These are phyloP conservation scores for Falcunculus frontatus DNA, from an alignment of 2,113 vertebrate species.

Conservation along the genomic window DNA sequence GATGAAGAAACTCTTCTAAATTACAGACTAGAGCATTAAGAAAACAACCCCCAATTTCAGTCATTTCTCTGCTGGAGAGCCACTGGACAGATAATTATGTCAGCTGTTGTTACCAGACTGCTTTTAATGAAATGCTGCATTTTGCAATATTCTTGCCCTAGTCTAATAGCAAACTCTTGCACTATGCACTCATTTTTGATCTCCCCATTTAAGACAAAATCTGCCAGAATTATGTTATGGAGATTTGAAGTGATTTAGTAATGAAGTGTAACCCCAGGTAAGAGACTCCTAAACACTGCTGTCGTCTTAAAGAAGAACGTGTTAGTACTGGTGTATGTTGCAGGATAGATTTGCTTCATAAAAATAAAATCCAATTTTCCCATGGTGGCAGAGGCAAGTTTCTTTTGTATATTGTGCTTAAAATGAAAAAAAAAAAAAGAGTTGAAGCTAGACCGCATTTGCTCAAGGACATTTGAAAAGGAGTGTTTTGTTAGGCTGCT, in stretches of 20 bases:
- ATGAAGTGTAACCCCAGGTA: not conserved
- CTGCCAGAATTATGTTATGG: not conserved
- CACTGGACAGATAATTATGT: not conserved
- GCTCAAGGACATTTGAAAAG: not conserved
- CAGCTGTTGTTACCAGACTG: not conserved
- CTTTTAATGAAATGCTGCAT: not conserved
- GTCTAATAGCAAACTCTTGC: not conserved
- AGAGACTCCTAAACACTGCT: not conserved
- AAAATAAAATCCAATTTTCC: not conserved
- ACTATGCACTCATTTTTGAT: not conserved
- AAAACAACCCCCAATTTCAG: not conserved
- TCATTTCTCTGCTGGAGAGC: not conserved
- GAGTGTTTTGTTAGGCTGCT: constrained; percentile 19
- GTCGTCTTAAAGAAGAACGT: not conserved
- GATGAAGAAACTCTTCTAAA: not conserved
- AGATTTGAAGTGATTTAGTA: not conserved
- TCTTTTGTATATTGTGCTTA: not conserved
- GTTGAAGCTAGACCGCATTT: not conserved
- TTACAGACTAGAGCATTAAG: not conserved
- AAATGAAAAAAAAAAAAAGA: not conserved
- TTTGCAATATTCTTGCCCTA: not conserved
- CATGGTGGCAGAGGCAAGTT: not conserved
- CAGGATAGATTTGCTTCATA: not conserved
- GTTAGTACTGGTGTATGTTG: not conserved
- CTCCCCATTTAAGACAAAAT: not conserved